Evolutionary conservation across 1,140 invertebrate genomes (phyloP).

Genomic region (Solen grandis): DNA sequence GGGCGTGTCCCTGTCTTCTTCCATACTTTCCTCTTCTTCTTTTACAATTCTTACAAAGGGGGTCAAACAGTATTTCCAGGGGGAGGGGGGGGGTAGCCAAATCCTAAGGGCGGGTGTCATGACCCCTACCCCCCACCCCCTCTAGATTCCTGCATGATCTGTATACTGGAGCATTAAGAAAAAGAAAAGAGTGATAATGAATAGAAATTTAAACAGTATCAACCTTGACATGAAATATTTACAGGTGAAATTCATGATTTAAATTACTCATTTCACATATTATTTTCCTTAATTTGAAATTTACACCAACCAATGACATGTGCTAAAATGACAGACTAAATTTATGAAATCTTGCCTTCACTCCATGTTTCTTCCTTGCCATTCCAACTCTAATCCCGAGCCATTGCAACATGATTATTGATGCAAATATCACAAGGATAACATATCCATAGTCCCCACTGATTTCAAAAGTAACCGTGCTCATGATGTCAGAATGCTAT

Average conservation of each 20-base stretch:
- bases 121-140: too few species aligned
- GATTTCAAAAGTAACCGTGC: slow-evolving; percentile 16
- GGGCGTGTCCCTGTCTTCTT: too few species aligned
- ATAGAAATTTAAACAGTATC: not conserved
- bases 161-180: too few species aligned
- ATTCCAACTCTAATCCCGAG: slow-evolving; percentile 71
- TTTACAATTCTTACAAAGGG: too few species aligned
- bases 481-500: slow-evolving; percentile 6
- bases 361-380: slow-evolving; percentile 76
- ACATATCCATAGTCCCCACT: slow-evolving; percentile 69
- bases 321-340: too few species aligned
- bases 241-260: not conserved
- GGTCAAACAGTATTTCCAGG: too few species aligned
- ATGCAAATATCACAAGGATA: slow-evolving; percentile 62
- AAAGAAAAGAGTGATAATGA: not conserved
- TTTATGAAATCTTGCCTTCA: slow-evolving; percentile 64
- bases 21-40: too few species aligned
- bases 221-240: not conserved
- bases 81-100: too few species aligned
- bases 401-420: slow-evolving; percentile 65
- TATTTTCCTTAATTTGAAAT: too few species aligned
- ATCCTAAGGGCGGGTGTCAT: too few species aligned
- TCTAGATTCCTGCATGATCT: too few species aligned
- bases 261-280: not conserved
- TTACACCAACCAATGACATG: too few species aligned